Evolutionary conservation across 1,140 invertebrate species (phyloP).

Genomic region (Bombus vancouverensis): DNA sequence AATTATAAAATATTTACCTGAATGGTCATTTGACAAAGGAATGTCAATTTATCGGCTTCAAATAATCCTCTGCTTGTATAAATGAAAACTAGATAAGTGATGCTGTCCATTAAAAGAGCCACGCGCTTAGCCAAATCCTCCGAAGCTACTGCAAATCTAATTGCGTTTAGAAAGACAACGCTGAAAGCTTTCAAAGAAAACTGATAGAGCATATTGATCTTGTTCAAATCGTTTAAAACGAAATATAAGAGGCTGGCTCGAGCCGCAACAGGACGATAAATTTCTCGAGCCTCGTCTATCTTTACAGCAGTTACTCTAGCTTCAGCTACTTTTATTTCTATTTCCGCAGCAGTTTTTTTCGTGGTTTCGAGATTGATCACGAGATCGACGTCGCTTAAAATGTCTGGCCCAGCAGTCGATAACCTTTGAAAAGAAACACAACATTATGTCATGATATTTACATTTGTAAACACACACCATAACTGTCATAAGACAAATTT

Average conservation of each 20-base stretch:
- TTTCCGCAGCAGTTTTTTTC: slow-evolving; percentile 95
- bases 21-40: slow-evolving; percentile 93
- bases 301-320: slow-evolving; percentile 92
- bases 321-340: slow-evolving; percentile 92
- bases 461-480: not conserved
- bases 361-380: slow-evolving; percentile 97
- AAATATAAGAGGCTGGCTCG: slow-evolving; percentile 96
- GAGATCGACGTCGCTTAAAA: slow-evolving; percentile 93
- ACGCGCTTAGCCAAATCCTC: slow-evolving; percentile 90
- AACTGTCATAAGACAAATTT: too few relatives aligned
- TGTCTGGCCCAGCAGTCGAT: slow-evolving; percentile 94
- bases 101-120: slow-evolving; percentile 91
- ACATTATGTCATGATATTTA: not conserved
- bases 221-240: slow-evolving; percentile 95
- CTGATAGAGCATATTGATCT: slow-evolving; percentile 98
- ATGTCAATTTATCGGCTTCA: slow-evolving; percentile 96
- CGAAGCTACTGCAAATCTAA: slow-evolving; percentile 86
- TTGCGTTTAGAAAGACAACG: slow-evolving; percentile 95
- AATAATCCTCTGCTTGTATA: slow-evolving; percentile 96
- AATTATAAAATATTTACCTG: slow-evolving; percentile 83
- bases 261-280: slow-evolving; percentile 92
- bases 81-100: slow-evolving; percentile 93
- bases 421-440: slow-evolving; percentile 81
- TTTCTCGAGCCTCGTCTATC: slow-evolving; percentile 95
- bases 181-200: slow-evolving; percentile 98